phyloP scores from a whole-genome alignment of 1,140 invertebrate species.

The Zaprionus tsacasi region DNA sequence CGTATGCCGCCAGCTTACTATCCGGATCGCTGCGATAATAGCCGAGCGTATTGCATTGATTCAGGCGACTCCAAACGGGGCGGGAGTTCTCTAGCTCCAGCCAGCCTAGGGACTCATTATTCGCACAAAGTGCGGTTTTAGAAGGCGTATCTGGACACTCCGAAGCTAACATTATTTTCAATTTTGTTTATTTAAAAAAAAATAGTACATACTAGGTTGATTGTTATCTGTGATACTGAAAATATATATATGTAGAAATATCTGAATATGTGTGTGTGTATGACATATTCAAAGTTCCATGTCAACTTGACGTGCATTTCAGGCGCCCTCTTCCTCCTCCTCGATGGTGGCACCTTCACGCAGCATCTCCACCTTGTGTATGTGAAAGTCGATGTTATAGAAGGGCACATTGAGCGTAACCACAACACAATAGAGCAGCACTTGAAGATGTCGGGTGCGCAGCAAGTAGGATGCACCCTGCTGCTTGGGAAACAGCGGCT shows the following conservation, averaged over 20 bases:
- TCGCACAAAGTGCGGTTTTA: conserved; percentile 13
- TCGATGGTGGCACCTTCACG: conserved; percentile 64
- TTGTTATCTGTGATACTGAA: not conserved
- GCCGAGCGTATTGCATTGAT: conserved; percentile 84
- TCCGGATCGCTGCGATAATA: conserved; percentile 83
- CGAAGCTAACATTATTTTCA: not conserved
- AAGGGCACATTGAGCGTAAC: conserved; percentile 85
- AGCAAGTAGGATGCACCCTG: conserved; percentile 86
- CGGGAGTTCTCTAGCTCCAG: conserved; percentile 83
- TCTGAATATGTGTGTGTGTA: not conserved
- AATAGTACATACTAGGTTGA: not conserved
- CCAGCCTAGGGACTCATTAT: conserved; percentile 85
- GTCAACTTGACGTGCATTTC: not conserved
- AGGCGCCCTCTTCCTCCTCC: conserved; percentile 55
- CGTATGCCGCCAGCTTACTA: conserved; percentile 86
- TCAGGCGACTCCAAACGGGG: conserved; percentile 85
- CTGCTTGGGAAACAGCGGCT: conserved; percentile 86
- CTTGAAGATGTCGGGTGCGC: conserved; percentile 86
- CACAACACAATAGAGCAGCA: conserved; percentile 86
- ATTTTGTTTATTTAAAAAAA: not conserved
- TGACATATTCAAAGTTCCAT: not conserved
- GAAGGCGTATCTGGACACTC: not conserved
- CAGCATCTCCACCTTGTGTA: conserved; percentile 79
- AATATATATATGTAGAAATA: not conserved
- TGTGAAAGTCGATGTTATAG: conserved; percentile 76